Percentiles rank a stretch among this genome's conserved stretches.
phyloP scores from a whole-genome alignment of 2,113 vertebrate genomes.

The Setophaga coronata region DNA sequence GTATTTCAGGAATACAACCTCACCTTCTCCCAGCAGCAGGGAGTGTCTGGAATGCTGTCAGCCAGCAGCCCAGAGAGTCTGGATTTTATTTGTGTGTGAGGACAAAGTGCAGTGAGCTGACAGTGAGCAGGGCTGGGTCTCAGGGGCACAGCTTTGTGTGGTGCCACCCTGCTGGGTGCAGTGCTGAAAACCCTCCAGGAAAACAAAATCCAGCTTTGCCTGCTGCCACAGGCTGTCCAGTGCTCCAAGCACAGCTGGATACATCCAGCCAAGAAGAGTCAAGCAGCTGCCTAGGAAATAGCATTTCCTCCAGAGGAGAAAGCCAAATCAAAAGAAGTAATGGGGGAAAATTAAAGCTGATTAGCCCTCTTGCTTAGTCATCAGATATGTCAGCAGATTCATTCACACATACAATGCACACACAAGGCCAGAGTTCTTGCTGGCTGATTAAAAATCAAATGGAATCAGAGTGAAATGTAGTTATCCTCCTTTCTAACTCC shows the following conservation, averaged over 20 bases:
- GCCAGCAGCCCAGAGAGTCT: not conserved
- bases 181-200: not conserved
- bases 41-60: not conserved
- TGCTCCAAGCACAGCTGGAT: not conserved
- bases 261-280: not conserved
- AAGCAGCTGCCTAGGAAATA: not conserved
- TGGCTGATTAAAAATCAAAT: not conserved
- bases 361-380: not conserved
- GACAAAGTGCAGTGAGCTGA: not conserved
- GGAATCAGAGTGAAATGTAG: not conserved
- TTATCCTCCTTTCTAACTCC: not conserved
- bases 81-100: not conserved
- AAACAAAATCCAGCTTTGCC: not conserved
- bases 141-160: not conserved
- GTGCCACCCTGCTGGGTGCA: not conserved
- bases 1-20: not conserved
- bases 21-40: not conserved
- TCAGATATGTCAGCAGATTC: not conserved
- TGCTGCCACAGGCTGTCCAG: not conserved
- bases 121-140: not conserved
- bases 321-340: not conserved
- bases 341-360: not conserved
- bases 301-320: not conserved
- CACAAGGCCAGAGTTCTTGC: not conserved
- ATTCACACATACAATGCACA: not conserved